Base-by-base conservation (phyloP, 1,140 invertebrate genomes). In the Lasioglossum albipes region DNA sequence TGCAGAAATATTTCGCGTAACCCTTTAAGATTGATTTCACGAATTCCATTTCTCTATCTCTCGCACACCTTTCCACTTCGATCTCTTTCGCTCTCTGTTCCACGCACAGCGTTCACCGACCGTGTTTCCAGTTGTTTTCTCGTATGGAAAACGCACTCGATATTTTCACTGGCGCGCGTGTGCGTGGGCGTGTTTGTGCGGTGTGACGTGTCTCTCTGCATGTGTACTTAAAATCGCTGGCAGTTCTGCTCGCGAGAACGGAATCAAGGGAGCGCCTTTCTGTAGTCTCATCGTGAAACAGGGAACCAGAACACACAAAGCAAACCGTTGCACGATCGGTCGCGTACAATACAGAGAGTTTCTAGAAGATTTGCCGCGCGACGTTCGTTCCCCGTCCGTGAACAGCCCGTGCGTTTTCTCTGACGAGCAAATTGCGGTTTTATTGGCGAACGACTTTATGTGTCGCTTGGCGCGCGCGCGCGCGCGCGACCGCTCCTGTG, bases 221-320 rank as follows among this genome's bases (percentile, higher is more conserved):
- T 73, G 80, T 82, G 67, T 79, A 45, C 52, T 79, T 31, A 79
- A 71, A 81, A 75, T 81, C 67, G 74, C 61, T 70, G n/a, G 75
- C 79, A 52, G 59, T 52, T 27, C 74, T 57, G 64, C 31, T 16
- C 79, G 79, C 79, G 79, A 22, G 79, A 70, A 77, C 73, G 59
- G 74, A 81, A 77, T 62, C 75, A 64, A 77, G 79, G 79, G 72
- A 81, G 79, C 79, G 75, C 67, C 75, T 77, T 64, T 81, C 59
- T 71, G 61, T 31, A 49, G 64, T 64, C 71, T 57, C 79, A 66
- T 68, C 75, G 72, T 59, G 79, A 75, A 75, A 10, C 72, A 57
- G 54, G 36, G 42, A 80, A 64, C 16, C 52, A 54, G 52, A 27
- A 27, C 13, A 54, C 16, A 54, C 16, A 54, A 12, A 13, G 52